Evolutionary conservation across 2,113 vertebrate species (phyloP), one percentile per base, ranked within the genome.

Genomic region (Pelecanoides urinatrix): DNA sequence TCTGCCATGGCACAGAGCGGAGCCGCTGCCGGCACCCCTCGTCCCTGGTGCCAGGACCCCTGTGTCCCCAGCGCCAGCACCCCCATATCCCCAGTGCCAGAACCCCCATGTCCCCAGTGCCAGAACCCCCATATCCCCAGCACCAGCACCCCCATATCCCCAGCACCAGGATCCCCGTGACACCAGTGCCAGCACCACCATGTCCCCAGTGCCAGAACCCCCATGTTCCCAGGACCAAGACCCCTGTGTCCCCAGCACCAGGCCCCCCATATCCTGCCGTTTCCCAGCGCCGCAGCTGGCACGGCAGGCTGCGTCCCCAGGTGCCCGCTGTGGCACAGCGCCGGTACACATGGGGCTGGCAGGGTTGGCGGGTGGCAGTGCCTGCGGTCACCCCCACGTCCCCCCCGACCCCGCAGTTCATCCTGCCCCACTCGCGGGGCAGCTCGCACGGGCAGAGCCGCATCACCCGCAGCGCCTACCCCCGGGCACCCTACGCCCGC

Each of bases 381-480:
- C 17, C 80, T 2, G 5, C 4, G 9, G 20, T 77, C 49, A 50
- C 70, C 27, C 9, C 27, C 34, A 1, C 0, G 10, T 76, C 34
- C 44, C 42, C 30, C 58, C 6, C 40, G 40, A 6, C 32, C 86
- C 47, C 6, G 0, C 94, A 99, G 99, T 99, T 99, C 85, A 42
- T 98, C 52, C 97, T 99, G 90, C 99, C 99, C 4, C 99, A 99
- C 94, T 98, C 98, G 1, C 97, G 99, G 76, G 99, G 99, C 66
- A 99, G 99, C 96, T 99, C 99, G 5, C 99, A 99, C 6, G 99
- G 99, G 73, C 99, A 99, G 97, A 99, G 98, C 55, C 98, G 99
- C 71, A 98, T 99, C 88, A 99, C 98, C 88, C 98, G 99, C 81
- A 99, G 97, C 68, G 97, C 98, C 49, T 99, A 99, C 13, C 9